Evolutionary conservation across 2,113 vertebrate species (phyloP), one percentile per base, ranked within the genome.

Genomic region (Suricata suricatta): DNA sequence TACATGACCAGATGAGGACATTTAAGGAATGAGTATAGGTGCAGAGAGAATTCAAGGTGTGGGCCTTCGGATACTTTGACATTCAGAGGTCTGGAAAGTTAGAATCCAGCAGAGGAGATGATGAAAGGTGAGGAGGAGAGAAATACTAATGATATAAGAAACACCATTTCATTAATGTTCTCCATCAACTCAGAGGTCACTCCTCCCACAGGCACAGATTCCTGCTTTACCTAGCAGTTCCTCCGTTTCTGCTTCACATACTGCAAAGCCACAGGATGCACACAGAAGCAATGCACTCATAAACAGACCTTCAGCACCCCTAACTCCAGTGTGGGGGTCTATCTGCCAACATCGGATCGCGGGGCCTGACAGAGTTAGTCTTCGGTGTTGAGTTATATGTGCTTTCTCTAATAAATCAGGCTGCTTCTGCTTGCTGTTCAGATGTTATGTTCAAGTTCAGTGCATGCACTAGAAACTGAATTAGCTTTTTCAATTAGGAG

Each of bases 251-350:
- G 23, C 50, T 25, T 83, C 33, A 63, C 54, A 3, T 14, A 57
- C 64, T 33, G 87, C 7, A 31, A 74, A 71, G 23, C 33, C 9
- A 31, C 17, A 88, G 69, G 23, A 66, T 15, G 4, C 25, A 50
- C 41, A 4, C 4, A 5, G 31, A 77, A 23, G 47, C 4, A 23
- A 29, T 3, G 0, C 2, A 2, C 7, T 38, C 81, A 38, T 4
- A 16, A 57, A 47, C 41, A 72, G 74, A 35, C 4, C 17, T 21
- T 4, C 12, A 5, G 52, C 11, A 50, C 25, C 35, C 3, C 10
- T 77, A 6, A 33, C 8, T 9, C 41, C 92, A 71, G 38, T 27
- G 60, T 35, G 2, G 63, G 63, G 47, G 25, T 31, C 74, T 60
- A 14, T 41, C 50, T 76, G 19, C 47, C 83, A 52, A 77, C n/a